Evolutionary conservation across 2,797 vertebrate species (phyloP).

Genomic region (Scarus forsteni): DNA sequence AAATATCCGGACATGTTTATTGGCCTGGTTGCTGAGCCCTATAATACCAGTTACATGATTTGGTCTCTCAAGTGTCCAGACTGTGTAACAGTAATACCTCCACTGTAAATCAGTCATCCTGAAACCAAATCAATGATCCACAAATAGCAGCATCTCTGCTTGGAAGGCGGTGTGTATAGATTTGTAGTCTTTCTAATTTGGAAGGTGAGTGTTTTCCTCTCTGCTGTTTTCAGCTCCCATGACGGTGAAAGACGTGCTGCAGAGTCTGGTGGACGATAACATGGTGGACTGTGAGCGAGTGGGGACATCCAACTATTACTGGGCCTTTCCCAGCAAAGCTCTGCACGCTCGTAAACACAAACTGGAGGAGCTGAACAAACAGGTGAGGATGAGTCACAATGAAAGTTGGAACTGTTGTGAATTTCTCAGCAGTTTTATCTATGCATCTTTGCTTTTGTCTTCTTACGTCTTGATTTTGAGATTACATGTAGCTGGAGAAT

Average conservation of each 20-base stretch:
- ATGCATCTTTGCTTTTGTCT: too few relatives aligned
- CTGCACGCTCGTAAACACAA: slow-evolving; percentile 88
- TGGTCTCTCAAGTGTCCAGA: not conserved
- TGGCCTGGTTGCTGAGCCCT: too few relatives aligned
- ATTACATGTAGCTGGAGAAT: too few relatives aligned
- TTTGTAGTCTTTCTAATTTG: slow-evolving; percentile 1
- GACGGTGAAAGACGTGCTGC: slow-evolving; percentile 96
- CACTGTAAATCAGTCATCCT: not conserved
- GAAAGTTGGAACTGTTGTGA: not conserved
- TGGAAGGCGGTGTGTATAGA: not conserved
- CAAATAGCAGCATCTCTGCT: slow-evolving; percentile 12
- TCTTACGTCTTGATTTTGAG: too few relatives aligned
- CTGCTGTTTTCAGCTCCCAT: slow-evolving; percentile 87
- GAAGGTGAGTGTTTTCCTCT: not conserved
- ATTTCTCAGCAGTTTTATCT: too few relatives aligned
- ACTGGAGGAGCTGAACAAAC: slow-evolving; percentile 88
- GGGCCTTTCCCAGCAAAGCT: slow-evolving; percentile 98
- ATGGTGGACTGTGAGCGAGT: slow-evolving; percentile 97
- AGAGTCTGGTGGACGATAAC: slow-evolving; percentile 96
- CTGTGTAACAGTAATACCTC: not conserved
- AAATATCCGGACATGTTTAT: too few relatives aligned
- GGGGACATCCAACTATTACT: slow-evolving; percentile 98
- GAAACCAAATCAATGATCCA: slow-evolving; percentile 22
- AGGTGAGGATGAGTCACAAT: slow-evolving; percentile 82
- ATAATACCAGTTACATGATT: not conserved